Base-by-base conservation (phyloP, 2,113 vertebrate species). In the Abramis brama region DNA sequence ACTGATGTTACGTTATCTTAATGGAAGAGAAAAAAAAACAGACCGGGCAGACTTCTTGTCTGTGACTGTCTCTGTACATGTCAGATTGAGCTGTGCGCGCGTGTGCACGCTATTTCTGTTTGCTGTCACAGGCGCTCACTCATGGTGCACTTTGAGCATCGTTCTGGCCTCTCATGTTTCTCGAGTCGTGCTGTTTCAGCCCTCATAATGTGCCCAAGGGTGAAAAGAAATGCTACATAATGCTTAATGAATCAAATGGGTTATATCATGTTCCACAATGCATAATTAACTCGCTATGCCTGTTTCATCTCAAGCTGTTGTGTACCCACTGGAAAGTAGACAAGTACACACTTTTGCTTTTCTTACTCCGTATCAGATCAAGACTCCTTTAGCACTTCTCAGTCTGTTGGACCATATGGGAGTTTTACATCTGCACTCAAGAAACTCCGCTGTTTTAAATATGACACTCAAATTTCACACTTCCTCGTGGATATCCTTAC, bases 201-300 rank as follows among this genome's bases (percentile, higher is more conserved):
- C 83, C 47, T 83, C 59, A 68, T 89, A 87, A 89, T 87, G 83
- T 36, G 76, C 83, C 86, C 86, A 83, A 70, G 83, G 88, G 86
- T 89, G 79, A 80, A 89, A 86, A 87, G 86, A 87, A 86, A 86
- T 77, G 50, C 83, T 83, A 85, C 86, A 89, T 87, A 87, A 87
- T 87, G 88, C 87, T 84, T 87, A 87, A 89, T 85, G 88, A 89
- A 87, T 86, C 79, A 85, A 86, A 87, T 83, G 88, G 86, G 85
- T 86, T 74, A 84, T 86, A 85, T 89, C 86, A 86, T 85, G 86
- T 89, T 87, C 83, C 86, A 55, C 83, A 68, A 89, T 89, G 88
- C 88, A 89, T 89, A 89, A 89, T 89, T 89, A 89, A 89, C 86
- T 83, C 15, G 73, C 79, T 87, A 70, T 87, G 76, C 71, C 74